These are phyloP conservation scores for Psilopogon haemacephalus DNA, from an alignment of 2,113 vertebrate species.

Conservation along the genomic window DNA sequence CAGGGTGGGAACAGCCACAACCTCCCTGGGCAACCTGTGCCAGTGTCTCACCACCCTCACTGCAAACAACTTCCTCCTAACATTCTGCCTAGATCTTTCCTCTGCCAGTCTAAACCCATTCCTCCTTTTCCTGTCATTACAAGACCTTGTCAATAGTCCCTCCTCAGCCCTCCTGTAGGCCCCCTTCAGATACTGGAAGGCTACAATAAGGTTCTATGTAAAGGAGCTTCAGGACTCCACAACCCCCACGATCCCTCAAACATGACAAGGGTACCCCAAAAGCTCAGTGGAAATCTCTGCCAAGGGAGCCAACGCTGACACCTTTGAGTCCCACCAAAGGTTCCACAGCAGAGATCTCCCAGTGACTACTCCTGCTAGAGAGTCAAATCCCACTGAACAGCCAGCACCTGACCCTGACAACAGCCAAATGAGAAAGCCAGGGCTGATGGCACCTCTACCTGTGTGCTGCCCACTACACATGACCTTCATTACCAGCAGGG, in stretches of 20 bases:
- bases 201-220: too few species aligned
- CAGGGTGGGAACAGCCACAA: too few species aligned
- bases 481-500: too few species aligned
- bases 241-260: neutral
- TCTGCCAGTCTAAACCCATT: too few species aligned
- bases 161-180: too few species aligned
- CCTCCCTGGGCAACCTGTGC: too few species aligned
- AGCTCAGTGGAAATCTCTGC: neutral
- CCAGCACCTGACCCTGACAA: neutral
- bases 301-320: neutral
- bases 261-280: fast-evolving
- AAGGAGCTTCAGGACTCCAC: neutral
- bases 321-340: neutral
- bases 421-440: neutral
- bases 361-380: neutral
- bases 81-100: too few species aligned
- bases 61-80: too few species aligned
- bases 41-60: too few species aligned
- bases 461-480: fast-evolving
- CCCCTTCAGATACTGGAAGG: too few species aligned
- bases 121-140: too few species aligned
- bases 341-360: neutral
- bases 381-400: neutral
- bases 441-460: neutral
- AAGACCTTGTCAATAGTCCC: too few species aligned